phyloP scores from a whole-genome alignment of 2,113 vertebrate genomes.

The Epinephelus cyanopodus region DNA sequence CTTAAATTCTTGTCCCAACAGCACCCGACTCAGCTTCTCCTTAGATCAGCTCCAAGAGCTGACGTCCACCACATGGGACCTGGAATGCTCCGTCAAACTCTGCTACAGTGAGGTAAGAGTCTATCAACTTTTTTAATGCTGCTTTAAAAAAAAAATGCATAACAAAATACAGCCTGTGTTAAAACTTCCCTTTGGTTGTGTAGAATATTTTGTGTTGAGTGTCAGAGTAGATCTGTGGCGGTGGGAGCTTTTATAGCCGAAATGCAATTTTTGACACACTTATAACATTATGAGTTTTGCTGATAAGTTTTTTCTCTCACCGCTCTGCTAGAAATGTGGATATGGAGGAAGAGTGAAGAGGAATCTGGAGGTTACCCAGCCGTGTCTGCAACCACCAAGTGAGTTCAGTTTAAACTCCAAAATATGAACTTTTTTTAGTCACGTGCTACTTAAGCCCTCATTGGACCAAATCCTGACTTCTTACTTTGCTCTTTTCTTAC shows the following conservation, averaged over 20 bases:
- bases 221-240: neutral
- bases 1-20: conserved; percentile 66
- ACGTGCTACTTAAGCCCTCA: neutral
- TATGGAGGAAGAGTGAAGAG: conserved; percentile 72
- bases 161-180: neutral
- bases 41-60: conserved; percentile 76
- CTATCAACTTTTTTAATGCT: no score
- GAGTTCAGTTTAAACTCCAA: conserved; percentile 77
- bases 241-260: neutral
- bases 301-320: neutral
- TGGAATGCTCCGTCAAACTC: conserved; percentile 76
- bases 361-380: conserved; percentile 74
- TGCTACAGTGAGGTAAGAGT: conserved; percentile 66
- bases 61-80: conserved; percentile 77
- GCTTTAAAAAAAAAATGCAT: no score
- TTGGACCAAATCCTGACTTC: neutral
- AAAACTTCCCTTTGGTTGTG: neutral
- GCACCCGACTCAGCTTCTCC: conserved; percentile 80
- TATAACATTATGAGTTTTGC: neutral
- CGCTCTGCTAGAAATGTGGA: conserved; percentile 67
- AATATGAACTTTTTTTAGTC: neutral
- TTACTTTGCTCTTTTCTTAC: neutral
- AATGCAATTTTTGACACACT: neutral
- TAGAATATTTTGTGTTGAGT: neutral
- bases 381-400: conserved; percentile 69